Evolutionary conservation across 2,113 vertebrate genomes (phyloP).

Genomic region (Antidorcas marsupialis): DNA sequence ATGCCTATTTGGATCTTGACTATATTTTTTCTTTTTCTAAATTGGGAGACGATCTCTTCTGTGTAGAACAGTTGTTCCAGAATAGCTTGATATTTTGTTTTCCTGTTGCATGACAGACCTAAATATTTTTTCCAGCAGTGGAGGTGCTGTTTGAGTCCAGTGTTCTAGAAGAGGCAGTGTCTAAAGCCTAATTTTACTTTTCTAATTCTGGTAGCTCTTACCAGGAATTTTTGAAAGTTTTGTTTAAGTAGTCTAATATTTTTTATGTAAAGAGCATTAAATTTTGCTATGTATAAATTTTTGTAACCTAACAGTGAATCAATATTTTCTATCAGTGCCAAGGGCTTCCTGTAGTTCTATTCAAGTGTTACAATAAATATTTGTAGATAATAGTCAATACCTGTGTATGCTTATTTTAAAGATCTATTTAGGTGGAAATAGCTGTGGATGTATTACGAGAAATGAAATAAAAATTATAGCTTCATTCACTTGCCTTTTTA

Average conservation of each 20-base stretch:
- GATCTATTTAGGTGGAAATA: slow-evolving; percentile 69
- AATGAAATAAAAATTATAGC: slow-evolving; percentile 72
- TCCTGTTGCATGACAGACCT: slow-evolving; percentile 89
- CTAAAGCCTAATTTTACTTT: slow-evolving; percentile 87
- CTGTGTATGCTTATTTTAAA: slow-evolving; percentile 84
- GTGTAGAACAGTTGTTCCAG: slow-evolving; percentile 84
- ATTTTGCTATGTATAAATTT: slow-evolving; percentile 99
- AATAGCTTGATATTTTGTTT: slow-evolving; percentile 89
- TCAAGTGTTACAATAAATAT: slow-evolving; percentile 90
- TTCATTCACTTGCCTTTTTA: slow-evolving; percentile 71
- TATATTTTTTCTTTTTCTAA: slow-evolving; percentile 65
- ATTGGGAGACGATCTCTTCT: slow-evolving; percentile 78
- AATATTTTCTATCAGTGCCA: slow-evolving; percentile 94
- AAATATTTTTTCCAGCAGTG: slow-evolving; percentile 83
- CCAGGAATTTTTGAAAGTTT: slow-evolving; percentile 84
- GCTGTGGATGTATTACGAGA: slow-evolving; percentile 66
- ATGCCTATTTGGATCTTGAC: slow-evolving; percentile 75
- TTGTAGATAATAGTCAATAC: slow-evolving; percentile 86
- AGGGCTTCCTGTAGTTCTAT: slow-evolving; percentile 91
- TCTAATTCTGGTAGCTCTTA: slow-evolving; percentile 86
- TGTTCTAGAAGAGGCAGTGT: slow-evolving; percentile 88
- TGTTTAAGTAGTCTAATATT: slow-evolving; percentile 90
- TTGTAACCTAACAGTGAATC: slow-evolving; percentile 95
- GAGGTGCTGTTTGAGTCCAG: slow-evolving; percentile 92
- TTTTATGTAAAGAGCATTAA: slow-evolving; percentile 94